These are phyloP conservation scores for Beris morrisii DNA, from an alignment of 2,888 invertebrate species.

Conservation along the genomic window DNA sequence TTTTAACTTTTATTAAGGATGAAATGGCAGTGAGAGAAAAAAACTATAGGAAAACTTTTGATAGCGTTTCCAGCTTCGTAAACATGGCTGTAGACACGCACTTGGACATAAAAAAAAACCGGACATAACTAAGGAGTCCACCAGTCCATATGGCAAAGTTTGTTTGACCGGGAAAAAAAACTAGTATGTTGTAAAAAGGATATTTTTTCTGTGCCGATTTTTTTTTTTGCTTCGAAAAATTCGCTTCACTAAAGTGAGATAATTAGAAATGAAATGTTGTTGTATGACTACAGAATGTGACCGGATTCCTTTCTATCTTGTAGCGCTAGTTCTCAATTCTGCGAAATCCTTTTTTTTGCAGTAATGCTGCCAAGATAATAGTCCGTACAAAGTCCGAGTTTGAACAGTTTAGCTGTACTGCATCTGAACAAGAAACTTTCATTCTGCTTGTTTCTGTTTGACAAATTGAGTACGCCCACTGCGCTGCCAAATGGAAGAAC, in stretches of 20 bases:
- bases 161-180: background rate
- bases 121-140: slow-evolving; percentile 24
- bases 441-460: slow-evolving; percentile 11
- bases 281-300: too few species aligned
- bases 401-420: too few species aligned
- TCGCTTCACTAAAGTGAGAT: slow-evolving; percentile 9
- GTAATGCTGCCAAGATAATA: too few species aligned
- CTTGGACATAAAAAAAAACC: slow-evolving; percentile 12
- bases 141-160: slow-evolving; percentile 24
- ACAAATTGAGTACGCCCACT: slow-evolving; percentile 23
- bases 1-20: slow-evolving; percentile 26
- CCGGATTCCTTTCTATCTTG: too few species aligned
- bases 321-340: too few species aligned
- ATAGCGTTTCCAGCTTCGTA: slow-evolving; percentile 23
- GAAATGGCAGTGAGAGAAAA: slow-evolving; percentile 1
- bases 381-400: too few species aligned
- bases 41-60: slow-evolving; percentile 15
- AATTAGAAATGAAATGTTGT: slow-evolving; percentile 14
- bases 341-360: too few species aligned
- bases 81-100: slow-evolving; percentile 31
- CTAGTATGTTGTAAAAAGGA: too few species aligned
- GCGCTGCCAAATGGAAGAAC: slow-evolving; percentile 3
- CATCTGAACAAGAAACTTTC: too few species aligned
- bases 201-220: too few species aligned
- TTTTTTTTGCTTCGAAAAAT: too few species aligned